Percentiles rank a stretch among this genome's conserved stretches.
Evolutionary conservation across 2,797 vertebrate species (phyloP).

Genomic region (Phyllotis vaccarum): DNA sequence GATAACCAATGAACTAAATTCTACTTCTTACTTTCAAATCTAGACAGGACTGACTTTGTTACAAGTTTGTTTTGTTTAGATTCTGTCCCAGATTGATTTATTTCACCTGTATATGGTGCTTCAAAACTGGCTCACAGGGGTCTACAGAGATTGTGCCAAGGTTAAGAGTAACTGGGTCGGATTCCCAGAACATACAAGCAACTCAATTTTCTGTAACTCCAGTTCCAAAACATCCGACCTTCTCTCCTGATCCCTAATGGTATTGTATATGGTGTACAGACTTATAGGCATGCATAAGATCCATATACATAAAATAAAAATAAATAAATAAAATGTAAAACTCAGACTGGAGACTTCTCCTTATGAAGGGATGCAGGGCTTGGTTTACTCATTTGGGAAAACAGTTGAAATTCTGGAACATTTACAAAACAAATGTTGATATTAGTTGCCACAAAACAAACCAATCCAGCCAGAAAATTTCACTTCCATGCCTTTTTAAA

Average conservation of each 20-base stretch:
- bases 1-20: not conserved
- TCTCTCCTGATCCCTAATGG: not conserved
- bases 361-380: conserved; percentile 2
- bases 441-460: no score
- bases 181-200: not conserved
- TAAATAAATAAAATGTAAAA: not conserved
- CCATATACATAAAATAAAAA: not conserved
- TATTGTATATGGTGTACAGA: not conserved
- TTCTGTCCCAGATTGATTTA: not conserved
- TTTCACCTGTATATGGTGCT: not conserved
- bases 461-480: no score
- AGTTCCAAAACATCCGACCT: not conserved
- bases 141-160: not conserved
- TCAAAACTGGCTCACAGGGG: not conserved
- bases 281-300: not conserved
- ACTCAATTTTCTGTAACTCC: not conserved
- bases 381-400: not conserved
- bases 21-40: not conserved
- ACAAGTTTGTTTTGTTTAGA: not conserved
- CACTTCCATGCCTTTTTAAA: no score
- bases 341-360: not conserved
- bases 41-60: not conserved
- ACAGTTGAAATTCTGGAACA: conserved; percentile 26
- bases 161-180: not conserved
- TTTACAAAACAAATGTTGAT: conserved; percentile 25